Conservation (phyloP, 2,113 vertebrate species). For the Nothobranchius kuhntae region DNA sequence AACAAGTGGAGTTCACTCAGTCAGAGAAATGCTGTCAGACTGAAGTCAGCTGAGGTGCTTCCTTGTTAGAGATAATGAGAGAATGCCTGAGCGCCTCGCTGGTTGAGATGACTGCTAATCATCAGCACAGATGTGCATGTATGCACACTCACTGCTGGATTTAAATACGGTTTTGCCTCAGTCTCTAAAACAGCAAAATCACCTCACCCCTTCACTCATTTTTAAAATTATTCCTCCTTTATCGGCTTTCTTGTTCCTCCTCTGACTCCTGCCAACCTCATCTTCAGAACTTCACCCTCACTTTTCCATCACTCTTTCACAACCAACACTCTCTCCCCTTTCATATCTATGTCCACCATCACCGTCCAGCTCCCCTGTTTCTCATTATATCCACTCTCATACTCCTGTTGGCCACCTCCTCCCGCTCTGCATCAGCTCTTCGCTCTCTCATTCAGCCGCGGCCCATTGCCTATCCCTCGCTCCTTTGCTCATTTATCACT, state of each 20-base stretch:
- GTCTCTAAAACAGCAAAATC: neutral
- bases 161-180: constrained; percentile 28
- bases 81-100: constrained; percentile 32
- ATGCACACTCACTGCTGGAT: neutral
- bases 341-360: constrained; percentile 16
- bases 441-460: constrained; percentile 3
- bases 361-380: constrained; percentile 22
- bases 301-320: constrained; percentile 29
- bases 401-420: constrained; percentile 27
- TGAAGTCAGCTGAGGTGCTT: constrained; percentile 38
- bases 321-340: constrained; percentile 3
- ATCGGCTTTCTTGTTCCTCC: constrained; percentile 16
- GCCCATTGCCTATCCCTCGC: constrained; percentile 13
- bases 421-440: constrained; percentile 32
- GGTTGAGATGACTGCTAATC: constrained; percentile 46
- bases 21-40: constrained; percentile 20
- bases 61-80: constrained; percentile 51
- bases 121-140: neutral
- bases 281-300: constrained; percentile 35
- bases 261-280: constrained; percentile 28
- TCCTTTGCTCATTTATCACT: constrained; percentile 49
- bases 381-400: constrained; percentile 54
- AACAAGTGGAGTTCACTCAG: constrained; percentile 20
- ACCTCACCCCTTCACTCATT: constrained; percentile 19
- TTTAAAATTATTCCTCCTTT: constrained; percentile 17